Evolutionary conservation across 2,888 invertebrate species (phyloP).

Genomic region (Acheta domesticus): DNA sequence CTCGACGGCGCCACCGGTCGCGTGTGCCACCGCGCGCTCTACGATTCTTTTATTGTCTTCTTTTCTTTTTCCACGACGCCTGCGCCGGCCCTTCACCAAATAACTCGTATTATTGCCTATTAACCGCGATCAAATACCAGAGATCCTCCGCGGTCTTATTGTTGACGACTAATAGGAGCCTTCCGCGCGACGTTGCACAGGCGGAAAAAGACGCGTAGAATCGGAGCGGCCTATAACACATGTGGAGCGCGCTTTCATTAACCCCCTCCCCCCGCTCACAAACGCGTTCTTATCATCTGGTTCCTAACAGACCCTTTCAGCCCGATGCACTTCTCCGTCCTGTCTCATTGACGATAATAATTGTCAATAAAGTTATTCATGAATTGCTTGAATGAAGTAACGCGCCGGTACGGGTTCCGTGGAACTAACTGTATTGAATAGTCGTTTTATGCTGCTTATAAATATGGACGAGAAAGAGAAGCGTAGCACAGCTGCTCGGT

Average conservation of each 20-base stretch:
- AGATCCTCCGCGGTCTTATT: not conserved
- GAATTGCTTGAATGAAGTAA: no score
- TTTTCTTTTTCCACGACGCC: not conserved
- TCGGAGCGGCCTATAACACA: not conserved
- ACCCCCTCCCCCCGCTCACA: no score
- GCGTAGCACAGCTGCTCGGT: no score
- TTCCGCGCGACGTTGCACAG: not conserved
- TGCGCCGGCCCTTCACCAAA: not conserved
- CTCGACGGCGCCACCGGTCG: not conserved
- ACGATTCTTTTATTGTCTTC: not conserved
- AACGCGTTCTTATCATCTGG: no score
- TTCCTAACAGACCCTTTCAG: no score
- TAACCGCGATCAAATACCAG: not conserved
- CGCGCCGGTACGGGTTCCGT: no score
- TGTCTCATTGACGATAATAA: no score
- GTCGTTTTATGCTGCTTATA: no score
- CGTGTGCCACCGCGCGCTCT: not conserved
- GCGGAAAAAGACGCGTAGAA: not conserved
- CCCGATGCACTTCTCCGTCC: no score
- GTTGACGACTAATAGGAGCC: not conserved
- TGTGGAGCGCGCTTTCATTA: not conserved
- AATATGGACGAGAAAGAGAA: no score
- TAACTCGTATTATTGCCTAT: conserved; percentile 18
- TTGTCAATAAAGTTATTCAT: no score
- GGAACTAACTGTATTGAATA: no score